phyloP scores from a whole-genome alignment of 2,888 invertebrate genomes.

The Acronicta psi region DNA sequence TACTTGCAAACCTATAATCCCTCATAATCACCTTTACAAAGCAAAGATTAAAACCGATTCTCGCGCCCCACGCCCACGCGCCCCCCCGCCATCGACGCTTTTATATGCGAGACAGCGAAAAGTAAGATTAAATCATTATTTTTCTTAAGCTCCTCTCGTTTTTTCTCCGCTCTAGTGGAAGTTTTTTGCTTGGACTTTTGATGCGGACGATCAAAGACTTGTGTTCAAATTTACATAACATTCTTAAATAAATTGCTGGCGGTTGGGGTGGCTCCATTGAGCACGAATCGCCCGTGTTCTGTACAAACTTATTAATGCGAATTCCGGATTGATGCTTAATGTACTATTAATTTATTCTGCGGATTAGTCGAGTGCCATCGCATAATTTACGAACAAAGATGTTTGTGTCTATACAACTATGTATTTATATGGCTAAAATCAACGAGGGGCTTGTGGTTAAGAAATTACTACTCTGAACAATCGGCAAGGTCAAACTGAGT shows the following conservation, averaged over 20 bases:
- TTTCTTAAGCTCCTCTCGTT: slow-evolving; percentile 88
- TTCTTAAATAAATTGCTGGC: slow-evolving; percentile 88
- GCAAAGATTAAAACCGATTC: slow-evolving; percentile 90
- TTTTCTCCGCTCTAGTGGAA: slow-evolving; percentile 83
- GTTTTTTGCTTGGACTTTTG: slow-evolving; percentile 88
- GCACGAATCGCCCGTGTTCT: slow-evolving; percentile 68
- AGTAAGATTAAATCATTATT: slow-evolving; percentile 90
- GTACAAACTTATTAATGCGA: slow-evolving; percentile 85
- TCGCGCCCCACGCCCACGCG: slow-evolving; percentile 74
- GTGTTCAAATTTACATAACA: slow-evolving; percentile 89
- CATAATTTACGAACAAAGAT: slow-evolving; percentile 66
- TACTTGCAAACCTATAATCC: slow-evolving; percentile 90
- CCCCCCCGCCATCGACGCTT: slow-evolving; percentile 73
- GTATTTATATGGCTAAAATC: slow-evolving; percentile 9
- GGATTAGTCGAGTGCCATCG: slow-evolving; percentile 76
- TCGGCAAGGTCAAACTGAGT: no score
- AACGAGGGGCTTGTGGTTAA: no score
- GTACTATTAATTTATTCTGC: slow-evolving; percentile 83
- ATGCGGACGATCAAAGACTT: slow-evolving; percentile 89
- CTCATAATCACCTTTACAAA: slow-evolving; percentile 90
- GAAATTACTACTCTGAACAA: no score
- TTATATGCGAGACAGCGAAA: slow-evolving; percentile 89
- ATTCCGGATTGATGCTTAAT: slow-evolving; percentile 79
- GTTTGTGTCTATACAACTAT: slow-evolving; percentile 27
- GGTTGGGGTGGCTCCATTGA: slow-evolving; percentile 73